Percentiles rank a stretch among this genome's conserved stretches.
phyloP scores from a whole-genome alignment of 2,797 vertebrate species.

The Pantherophis alleghaniensis region DNA sequence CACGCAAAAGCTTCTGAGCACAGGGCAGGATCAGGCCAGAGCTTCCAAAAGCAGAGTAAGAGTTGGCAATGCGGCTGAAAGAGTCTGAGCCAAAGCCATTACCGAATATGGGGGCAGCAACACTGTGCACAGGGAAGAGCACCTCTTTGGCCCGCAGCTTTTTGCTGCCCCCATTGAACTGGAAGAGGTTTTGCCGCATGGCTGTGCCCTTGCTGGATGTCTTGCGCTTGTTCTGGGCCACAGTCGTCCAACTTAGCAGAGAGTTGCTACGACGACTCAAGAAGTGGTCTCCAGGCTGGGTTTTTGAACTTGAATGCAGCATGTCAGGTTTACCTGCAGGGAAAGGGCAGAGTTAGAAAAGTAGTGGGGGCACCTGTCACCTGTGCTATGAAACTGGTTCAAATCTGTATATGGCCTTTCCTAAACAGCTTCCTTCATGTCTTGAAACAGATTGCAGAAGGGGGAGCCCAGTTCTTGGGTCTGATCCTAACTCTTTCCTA shows the following conservation, averaged over 20 bases:
- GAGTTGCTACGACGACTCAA: constrained; percentile 70
- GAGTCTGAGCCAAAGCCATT: constrained; percentile 91
- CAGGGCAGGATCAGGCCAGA: constrained; percentile 69
- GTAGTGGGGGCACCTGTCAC: background rate
- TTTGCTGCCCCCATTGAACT: constrained; percentile 81
- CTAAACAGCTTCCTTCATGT: background rate
- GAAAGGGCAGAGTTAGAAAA: background rate
- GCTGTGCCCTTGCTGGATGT: constrained; percentile 69
- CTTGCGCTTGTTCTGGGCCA: constrained; percentile 80
- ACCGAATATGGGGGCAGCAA: constrained; percentile 84
- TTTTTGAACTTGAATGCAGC: constrained; percentile 79
- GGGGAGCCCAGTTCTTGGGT: background rate
- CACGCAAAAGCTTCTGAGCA: constrained; percentile 72
- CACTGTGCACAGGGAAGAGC: constrained; percentile 75
- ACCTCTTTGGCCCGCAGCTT: constrained; percentile 82
- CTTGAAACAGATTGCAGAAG: background rate
- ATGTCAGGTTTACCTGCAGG: constrained; percentile 79
- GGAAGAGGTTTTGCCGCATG: constrained; percentile 82
- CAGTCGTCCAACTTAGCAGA: constrained; percentile 81
- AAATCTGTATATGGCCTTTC: background rate
- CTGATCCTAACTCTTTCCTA: background rate
- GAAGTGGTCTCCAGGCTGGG: constrained; percentile 69
- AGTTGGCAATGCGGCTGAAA: constrained; percentile 93
- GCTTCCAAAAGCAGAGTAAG: constrained; percentile 82
- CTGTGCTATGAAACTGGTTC: background rate